These are phyloP conservation scores for Decapterus maruadsi DNA, from an alignment of 2,797 vertebrate species.

Conservation along the genomic window DNA sequence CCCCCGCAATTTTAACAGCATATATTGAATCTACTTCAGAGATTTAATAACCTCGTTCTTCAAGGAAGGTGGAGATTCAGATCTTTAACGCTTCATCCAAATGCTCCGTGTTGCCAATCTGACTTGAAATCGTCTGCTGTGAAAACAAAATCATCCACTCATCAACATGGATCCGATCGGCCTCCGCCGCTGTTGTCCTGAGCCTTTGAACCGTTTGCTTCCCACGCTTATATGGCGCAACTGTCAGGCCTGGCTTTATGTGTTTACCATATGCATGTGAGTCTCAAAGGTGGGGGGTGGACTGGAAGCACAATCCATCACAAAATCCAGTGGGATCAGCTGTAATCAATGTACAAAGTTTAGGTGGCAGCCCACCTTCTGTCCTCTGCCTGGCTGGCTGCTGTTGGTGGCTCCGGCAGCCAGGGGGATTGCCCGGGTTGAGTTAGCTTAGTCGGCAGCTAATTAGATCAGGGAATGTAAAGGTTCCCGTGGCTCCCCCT, in stretches of 20 bases:
- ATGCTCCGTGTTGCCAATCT: slow-evolving; percentile 16
- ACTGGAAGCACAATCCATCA: slow-evolving; percentile 64
- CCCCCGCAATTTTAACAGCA: slow-evolving; percentile 45
- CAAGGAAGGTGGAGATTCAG: slow-evolving; percentile 47
- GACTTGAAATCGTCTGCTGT: slow-evolving; percentile 9
- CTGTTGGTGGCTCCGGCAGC: slow-evolving; percentile 50
- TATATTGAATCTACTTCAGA: slow-evolving; percentile 54
- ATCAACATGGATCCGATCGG: slow-evolving; percentile 40
- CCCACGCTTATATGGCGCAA: slow-evolving; percentile 7
- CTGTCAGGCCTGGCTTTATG: slow-evolving; percentile 46
- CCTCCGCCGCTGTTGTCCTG: background rate
- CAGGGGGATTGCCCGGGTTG: slow-evolving; percentile 59
- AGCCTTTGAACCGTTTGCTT: slow-evolving; percentile 39
- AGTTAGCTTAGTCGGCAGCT: slow-evolving; percentile 71
- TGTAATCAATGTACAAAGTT: slow-evolving; percentile 84
- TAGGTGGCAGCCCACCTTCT: slow-evolving; percentile 74
- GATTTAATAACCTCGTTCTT: slow-evolving; percentile 37
- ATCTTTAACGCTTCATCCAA: slow-evolving; percentile 42
- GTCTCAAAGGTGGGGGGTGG: slow-evolving; percentile 29
- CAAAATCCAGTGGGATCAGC: slow-evolving; percentile 76
- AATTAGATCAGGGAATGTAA: slow-evolving; percentile 80
- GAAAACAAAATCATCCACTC: slow-evolving; percentile 34
- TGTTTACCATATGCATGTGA: slow-evolving; percentile 57
- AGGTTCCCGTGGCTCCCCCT: slow-evolving; percentile 57
- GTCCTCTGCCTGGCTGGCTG: slow-evolving; percentile 70